Evolutionary conservation across 1,140 invertebrate species (phyloP), one percentile per base, ranked within the genome.

Genomic region (Pseudomyrmex flavicornis): DNA sequence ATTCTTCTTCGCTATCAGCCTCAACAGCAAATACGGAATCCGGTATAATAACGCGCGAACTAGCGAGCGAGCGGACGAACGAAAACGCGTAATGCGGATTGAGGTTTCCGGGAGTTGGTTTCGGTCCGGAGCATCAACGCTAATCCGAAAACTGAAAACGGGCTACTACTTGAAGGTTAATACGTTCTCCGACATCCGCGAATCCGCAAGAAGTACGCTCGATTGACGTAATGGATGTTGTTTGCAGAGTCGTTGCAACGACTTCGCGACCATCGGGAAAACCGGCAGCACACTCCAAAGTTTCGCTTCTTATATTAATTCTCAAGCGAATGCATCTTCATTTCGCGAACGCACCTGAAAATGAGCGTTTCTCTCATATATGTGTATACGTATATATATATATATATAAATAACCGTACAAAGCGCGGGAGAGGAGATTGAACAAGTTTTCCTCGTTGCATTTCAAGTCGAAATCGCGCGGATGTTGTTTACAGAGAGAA

Each of bases 71-170:
- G n/a, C 20, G 56, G 46, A 58, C 17, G 44, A 26, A 82, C 48
- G 79, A 62, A 72, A 35, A 82, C 59, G 58, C 48, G 59, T 62
- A 82, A 74, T 82, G n/a, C 79, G 79, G 61, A 75, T 54, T 66
- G 79, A 82, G 79, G 48, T 75, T 50, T 65, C 50, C 58, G 58
- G 70, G 70, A 75, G 72, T 58, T 75, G 70, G 17, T 75, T 82
- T 82, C 59, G 54, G 61, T 54, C 12, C 13, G 58, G 12, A 20
- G 54, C 46, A 48, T 59, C 35, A 1, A 1, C 7, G 26, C 20
- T 72, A 72, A 80, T 80, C 72, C 79, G 79, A 75, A 74, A 82
- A 61, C 48, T 26, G 48, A 73, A 82, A 82, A 74, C 58, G 76
- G 70, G 22, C 54, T 12, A 62, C 13, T 48, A 12, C 9, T 20